These are phyloP conservation scores for Chloromyia formosa DNA, from an alignment of 2,888 invertebrate species.

Conservation along the genomic window DNA sequence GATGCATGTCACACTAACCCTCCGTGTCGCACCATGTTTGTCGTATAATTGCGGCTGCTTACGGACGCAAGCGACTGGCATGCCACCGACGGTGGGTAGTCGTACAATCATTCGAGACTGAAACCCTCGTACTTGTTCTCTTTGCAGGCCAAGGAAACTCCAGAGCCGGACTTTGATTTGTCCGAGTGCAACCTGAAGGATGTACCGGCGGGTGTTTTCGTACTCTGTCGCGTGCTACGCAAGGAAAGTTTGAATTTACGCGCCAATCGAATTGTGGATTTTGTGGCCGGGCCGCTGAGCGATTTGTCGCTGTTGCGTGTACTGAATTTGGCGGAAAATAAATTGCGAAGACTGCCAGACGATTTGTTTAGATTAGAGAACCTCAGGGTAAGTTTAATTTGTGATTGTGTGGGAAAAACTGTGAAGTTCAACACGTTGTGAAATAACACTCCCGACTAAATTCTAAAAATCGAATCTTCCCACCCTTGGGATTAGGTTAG, in stretches of 20 bases:
- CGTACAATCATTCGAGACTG: background rate
- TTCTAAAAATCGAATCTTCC: background rate
- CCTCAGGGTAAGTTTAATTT: constrained; percentile 67
- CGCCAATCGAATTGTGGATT: constrained; percentile 73
- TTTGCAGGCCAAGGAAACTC: constrained; percentile 71
- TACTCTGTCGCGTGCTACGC: constrained; percentile 82
- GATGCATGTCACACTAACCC: background rate
- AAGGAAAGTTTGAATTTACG: constrained; percentile 76
- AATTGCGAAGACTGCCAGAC: constrained; percentile 71
- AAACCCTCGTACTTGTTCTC: background rate
- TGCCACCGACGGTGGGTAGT: background rate
- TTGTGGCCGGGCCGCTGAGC: constrained; percentile 77
- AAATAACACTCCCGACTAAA: background rate
- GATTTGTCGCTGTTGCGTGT: constrained; percentile 75
- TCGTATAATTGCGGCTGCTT: background rate
- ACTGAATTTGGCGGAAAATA: constrained; percentile 74
- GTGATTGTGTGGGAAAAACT: too few relatives aligned
- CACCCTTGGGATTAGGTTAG: background rate
- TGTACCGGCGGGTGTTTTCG: constrained; percentile 81
- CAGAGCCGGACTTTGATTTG: constrained; percentile 82
- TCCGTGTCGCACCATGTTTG: background rate
- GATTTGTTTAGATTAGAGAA: constrained; percentile 73
- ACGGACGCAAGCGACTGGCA: background rate
- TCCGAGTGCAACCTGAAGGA: constrained; percentile 78
- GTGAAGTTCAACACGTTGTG: too few relatives aligned